Evolutionary conservation across 2,797 vertebrate species (phyloP).

Genomic region (Anableps anableps): DNA sequence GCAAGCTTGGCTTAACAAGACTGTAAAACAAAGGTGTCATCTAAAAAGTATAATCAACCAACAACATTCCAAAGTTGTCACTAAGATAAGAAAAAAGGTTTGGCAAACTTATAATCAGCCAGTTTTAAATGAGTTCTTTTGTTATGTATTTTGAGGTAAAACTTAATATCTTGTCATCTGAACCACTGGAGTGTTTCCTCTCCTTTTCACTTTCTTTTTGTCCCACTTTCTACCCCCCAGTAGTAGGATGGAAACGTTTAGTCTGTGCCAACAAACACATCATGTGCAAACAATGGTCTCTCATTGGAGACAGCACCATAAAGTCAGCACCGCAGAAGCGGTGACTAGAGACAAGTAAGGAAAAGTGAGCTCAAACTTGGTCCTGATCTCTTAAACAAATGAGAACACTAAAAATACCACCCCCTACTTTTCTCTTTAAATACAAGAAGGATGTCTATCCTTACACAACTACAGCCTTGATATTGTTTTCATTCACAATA

Average conservation of each 20-base stretch:
- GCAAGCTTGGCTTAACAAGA: neutral
- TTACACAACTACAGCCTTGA: constrained; percentile 25
- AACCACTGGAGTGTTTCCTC: constrained; percentile 46
- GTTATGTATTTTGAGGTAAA: constrained; percentile 26
- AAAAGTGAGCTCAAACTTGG: constrained; percentile 48
- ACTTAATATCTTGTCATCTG: constrained; percentile 36
- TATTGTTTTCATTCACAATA: constrained; percentile 35
- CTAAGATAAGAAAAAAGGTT: neutral
- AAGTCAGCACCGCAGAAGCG: constrained; percentile 52
- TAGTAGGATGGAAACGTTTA: constrained; percentile 62
- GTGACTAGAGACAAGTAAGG: constrained; percentile 38
- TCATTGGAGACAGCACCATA: constrained; percentile 48
- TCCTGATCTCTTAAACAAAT: constrained; percentile 43
- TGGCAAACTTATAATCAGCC: neutral
- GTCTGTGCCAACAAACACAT: constrained; percentile 66
- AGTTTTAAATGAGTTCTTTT: neutral
- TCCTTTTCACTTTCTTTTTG: constrained; percentile 40
- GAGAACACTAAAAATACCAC: constrained; percentile 6
- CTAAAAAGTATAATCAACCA: neutral
- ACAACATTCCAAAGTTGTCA: neutral
- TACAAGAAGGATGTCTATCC: constrained; percentile 18
- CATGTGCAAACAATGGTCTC: constrained; percentile 56
- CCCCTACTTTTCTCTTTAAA: constrained; percentile 8
- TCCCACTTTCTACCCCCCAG: constrained; percentile 53
- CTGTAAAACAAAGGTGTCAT: neutral